Evolutionary conservation across 2,888 invertebrate species (phyloP), one percentile per base, ranked within the genome.

Genomic region (Drosophila neotestacea): DNA sequence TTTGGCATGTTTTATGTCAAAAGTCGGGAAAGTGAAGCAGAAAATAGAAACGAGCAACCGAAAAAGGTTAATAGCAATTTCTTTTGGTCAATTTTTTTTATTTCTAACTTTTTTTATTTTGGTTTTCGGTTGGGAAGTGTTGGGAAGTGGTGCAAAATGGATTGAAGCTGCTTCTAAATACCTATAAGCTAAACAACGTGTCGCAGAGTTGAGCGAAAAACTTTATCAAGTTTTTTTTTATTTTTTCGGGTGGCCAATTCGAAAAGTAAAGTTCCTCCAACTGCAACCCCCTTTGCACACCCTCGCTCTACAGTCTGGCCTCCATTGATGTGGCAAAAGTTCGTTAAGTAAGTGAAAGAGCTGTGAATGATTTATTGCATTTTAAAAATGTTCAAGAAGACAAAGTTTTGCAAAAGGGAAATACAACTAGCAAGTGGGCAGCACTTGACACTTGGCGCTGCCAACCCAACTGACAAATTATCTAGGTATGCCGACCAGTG

Each of bases 301-400:
- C 5, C 30, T n/a, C 5, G 0, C 7, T 13, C 10, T 22, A 44
- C 1, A 38, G 10, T 44, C 11, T 9, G 5, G 2, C 11, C 36
- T 22, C 34, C 9, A 70, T 64, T 55, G 70, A 70, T 79, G 82
- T 71, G 79, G 84, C 79, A 72, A 85, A 85, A 85, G 89, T 88
- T 85, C 87, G 87, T 88, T 84, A 88, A 85, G 87, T 85, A 85
- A 88, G 85, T 85, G 82, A 88, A 88, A 88, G 85, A 85, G 89
- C 85, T 85, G 87, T 85, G 85, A 85, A 85, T 85, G 85, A 85
- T 85, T 88, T 85, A 85, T 88, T 82, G 85, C 87, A 86, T 88
- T 85, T 87, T 79, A 86, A 85, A 86, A 88, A 84, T 87, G 82
- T 81, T 70, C 73, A 84, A 75, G 70, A 84, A 73, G 77, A 66